phyloP scores from a whole-genome alignment of 2,797 vertebrate genomes.

The Moxostoma hubbsi region DNA sequence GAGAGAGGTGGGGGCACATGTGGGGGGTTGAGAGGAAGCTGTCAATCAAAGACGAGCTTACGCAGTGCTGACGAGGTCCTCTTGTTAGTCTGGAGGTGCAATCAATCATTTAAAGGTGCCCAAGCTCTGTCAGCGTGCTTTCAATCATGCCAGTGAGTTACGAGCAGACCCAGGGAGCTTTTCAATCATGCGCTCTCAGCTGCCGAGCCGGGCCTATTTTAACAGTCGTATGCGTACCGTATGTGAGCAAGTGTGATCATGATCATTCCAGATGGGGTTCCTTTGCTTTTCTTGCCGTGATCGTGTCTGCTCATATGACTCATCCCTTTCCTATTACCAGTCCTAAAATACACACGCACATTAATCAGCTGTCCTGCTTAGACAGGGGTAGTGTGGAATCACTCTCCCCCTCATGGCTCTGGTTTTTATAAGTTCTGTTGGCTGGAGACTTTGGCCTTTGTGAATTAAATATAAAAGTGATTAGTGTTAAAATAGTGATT shows the following conservation, averaged over 20 bases:
- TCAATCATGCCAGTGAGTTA: slow-evolving; percentile 51
- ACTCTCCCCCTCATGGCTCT: slow-evolving; percentile 12
- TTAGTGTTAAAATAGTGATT: slow-evolving; percentile 21
- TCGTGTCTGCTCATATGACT: slow-evolving; percentile 54
- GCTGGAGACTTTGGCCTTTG: slow-evolving; percentile 8
- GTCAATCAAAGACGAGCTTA: slow-evolving; percentile 53
- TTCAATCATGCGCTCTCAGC: slow-evolving; percentile 34
- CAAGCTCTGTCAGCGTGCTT: slow-evolving; percentile 20
- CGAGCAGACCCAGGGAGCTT: slow-evolving; percentile 18
- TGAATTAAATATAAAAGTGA: neutral
- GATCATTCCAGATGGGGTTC: slow-evolving; percentile 40
- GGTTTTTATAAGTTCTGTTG: neutral
- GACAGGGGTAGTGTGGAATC: slow-evolving; percentile 35
- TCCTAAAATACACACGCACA: slow-evolving; percentile 34
- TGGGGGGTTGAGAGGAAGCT: slow-evolving; percentile 6
- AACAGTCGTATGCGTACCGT: slow-evolving; percentile 16
- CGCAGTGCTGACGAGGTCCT: slow-evolving; percentile 42
- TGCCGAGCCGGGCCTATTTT: neutral
- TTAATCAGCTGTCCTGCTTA: slow-evolving; percentile 17
- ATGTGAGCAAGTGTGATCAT: slow-evolving; percentile 1
- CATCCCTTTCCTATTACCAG: slow-evolving; percentile 48
- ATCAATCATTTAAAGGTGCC: slow-evolving; percentile 54
- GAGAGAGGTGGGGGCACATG: neutral
- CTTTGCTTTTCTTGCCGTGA: slow-evolving; percentile 36
- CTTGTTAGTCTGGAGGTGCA: slow-evolving; percentile 47